These are phyloP conservation scores for Gyrodactylus salaris DNA, from an alignment of 1,140 invertebrate genomes.

Conservation along the genomic window DNA sequence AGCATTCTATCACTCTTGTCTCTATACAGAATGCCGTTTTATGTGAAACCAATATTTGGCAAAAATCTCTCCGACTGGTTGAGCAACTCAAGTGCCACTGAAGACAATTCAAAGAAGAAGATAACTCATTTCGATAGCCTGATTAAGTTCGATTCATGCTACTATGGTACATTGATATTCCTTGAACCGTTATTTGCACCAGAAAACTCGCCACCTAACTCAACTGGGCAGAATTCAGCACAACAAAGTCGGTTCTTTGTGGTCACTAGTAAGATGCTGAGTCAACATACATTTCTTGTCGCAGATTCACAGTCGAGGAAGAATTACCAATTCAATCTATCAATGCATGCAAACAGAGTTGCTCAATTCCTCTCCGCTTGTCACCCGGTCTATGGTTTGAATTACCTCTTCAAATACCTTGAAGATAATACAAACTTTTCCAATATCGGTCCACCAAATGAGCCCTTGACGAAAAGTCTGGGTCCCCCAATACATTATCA, in stretches of 20 bases:
- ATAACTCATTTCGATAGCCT: background rate
- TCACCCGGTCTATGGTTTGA: background rate
- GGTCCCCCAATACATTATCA: background rate
- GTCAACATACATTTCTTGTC: background rate
- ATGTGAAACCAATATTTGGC: background rate
- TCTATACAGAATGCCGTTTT: background rate
- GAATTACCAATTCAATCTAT: background rate
- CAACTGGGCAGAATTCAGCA: background rate
- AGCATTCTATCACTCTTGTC: background rate
- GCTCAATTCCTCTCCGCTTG: background rate
- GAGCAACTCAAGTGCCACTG: background rate
- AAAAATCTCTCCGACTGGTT: background rate
- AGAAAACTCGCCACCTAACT: background rate
- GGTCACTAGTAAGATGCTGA: background rate
- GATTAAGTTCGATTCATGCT: background rate
- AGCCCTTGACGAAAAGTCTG: background rate
- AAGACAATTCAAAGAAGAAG: background rate
- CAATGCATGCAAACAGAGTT: background rate
- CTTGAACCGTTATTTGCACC: background rate
- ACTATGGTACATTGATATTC: background rate
- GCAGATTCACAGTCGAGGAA: background rate
- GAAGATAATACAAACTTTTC: background rate
- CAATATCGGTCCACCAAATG: background rate
- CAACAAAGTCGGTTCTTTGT: slow-evolving; percentile 3
- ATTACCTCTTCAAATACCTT: background rate